These are phyloP conservation scores for Campylomormyrus numenius DNA, from an alignment of 2,113 vertebrate species.

Conservation along the genomic window DNA sequence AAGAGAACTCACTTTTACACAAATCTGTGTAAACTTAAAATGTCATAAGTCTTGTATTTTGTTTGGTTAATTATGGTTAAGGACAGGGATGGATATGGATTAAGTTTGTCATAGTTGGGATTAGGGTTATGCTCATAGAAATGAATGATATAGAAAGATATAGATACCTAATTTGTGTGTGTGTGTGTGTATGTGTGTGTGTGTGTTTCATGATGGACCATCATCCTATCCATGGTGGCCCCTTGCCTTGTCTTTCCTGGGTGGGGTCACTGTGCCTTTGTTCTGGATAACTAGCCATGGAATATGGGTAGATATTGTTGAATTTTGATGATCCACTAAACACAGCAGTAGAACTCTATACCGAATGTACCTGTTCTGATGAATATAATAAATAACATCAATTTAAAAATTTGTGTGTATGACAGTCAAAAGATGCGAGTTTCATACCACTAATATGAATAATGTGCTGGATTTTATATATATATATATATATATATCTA, in stretches of 20 bases:
- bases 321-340: not conserved
- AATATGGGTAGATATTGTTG: not conserved
- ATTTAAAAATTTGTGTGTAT: not conserved
- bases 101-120: too few relatives aligned
- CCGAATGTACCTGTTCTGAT: too few relatives aligned
- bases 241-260: too few relatives aligned
- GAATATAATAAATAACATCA: too few relatives aligned
- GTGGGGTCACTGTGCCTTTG: too few relatives aligned
- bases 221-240: not conserved
- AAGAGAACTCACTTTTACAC: not conserved
- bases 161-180: too few relatives aligned
- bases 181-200: too few relatives aligned
- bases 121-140: too few relatives aligned
- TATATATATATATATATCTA: too few relatives aligned
- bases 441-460: not conserved
- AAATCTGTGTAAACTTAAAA: not conserved
- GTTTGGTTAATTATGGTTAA: too few relatives aligned
- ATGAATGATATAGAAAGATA: too few relatives aligned
- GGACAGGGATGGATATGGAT: too few relatives aligned
- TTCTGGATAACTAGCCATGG: not conserved
- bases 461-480: not conserved
- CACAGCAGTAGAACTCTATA: not conserved
- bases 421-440: not conserved
- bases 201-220: not conserved
- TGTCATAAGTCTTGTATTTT: not conserved